Conservation (phyloP, 2,888 invertebrate species). For the Orthonychiurus folsomi region DNA sequence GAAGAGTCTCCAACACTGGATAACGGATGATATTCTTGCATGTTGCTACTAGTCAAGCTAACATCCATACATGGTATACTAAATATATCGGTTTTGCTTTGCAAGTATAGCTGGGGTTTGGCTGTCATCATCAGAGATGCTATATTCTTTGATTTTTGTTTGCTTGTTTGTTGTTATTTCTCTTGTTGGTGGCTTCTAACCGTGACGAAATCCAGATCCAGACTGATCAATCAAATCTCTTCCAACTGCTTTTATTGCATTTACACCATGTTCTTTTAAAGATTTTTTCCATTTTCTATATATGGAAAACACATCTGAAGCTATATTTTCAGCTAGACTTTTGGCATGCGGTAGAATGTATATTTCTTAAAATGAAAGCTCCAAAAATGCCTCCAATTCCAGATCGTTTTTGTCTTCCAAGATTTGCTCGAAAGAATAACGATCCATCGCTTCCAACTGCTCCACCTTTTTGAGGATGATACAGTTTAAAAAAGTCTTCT, state of each 20-base stretch:
- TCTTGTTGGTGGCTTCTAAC: too few species aligned
- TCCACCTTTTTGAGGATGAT: conserved; percentile 6
- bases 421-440: conserved; percentile 3
- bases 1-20: background rate
- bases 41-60: background rate
- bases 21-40: background rate
- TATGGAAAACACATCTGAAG: background rate
- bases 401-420: background rate
- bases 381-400: conserved; percentile 10
- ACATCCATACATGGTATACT: background rate
- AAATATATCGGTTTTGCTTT: background rate
- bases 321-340: background rate
- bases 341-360: conserved; percentile 1
- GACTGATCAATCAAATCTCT: background rate
- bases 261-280: background rate
- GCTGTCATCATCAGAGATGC: background rate
- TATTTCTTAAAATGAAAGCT: conserved; percentile 1
- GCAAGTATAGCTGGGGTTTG: background rate
- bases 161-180: background rate
- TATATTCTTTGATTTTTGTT: background rate
- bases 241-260: background rate
- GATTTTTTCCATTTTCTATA: background rate
- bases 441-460: background rate
- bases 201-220: background rate
- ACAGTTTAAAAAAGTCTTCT: background rate